Percentiles rank a stretch among this genome's conserved stretches.
These are phyloP conservation scores for Dynastes grantii DNA, from an alignment of 2,888 invertebrate species.

Conservation along the genomic window DNA sequence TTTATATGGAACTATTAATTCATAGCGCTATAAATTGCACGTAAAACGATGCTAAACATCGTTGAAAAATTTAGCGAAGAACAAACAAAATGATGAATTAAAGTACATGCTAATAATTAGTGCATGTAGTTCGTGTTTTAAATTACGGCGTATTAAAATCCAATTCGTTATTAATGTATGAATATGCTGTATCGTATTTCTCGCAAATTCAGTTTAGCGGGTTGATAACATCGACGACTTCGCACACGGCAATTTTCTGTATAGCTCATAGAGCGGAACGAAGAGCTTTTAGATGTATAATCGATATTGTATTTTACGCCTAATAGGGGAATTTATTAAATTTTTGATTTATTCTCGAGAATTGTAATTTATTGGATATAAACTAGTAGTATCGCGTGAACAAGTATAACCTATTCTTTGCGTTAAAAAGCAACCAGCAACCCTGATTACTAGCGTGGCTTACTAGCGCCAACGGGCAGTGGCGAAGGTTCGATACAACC, in stretches of 20 bases:
- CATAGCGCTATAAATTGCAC: slow-evolving; percentile 14
- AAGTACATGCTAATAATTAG: neutral
- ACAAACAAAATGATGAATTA: neutral
- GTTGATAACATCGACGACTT: slow-evolving; percentile 2
- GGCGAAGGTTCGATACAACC: no score
- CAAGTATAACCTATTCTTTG: neutral
- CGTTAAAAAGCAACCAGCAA: no score
- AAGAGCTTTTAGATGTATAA: neutral
- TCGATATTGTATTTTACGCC: slow-evolving; percentile 12
- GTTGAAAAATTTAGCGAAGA: slow-evolving; percentile 14
- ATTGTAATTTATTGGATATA: neutral
- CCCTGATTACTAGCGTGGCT: no score
- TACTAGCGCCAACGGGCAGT: no score
- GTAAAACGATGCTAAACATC: neutral
- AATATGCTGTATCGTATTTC: slow-evolving; percentile 21
- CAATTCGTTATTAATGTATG: slow-evolving; percentile 26
- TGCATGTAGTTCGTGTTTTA: neutral
- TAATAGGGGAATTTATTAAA: slow-evolving; percentile 11
- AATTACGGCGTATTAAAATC: slow-evolving; percentile 24
- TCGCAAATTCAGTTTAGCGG: slow-evolving; percentile 2
- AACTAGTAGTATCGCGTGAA: neutral
- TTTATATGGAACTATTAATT: slow-evolving; percentile 32
- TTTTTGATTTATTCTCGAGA: slow-evolving; percentile 1
- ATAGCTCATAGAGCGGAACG: slow-evolving; percentile 11
- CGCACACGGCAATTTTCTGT: slow-evolving; percentile 5